Evolutionary conservation across 2,888 invertebrate genomes (phyloP).

Genomic region (Lepidocyrtoides sp.): DNA sequence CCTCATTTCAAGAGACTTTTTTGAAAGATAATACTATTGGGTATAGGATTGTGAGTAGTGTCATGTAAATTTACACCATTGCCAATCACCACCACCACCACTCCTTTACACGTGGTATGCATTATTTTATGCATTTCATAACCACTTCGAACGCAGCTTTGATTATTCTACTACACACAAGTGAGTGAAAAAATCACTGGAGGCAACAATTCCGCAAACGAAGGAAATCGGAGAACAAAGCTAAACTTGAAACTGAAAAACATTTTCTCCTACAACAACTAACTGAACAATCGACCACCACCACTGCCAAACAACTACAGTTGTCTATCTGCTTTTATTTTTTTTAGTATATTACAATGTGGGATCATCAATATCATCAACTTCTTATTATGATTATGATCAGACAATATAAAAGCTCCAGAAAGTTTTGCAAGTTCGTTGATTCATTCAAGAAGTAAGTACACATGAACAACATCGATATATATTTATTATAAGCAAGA

Average conservation of each 20-base stretch:
- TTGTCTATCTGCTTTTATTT: too few species aligned
- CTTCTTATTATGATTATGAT: conserved; percentile 3
- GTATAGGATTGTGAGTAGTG: too few species aligned
- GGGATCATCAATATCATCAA: neutral
- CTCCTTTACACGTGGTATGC: conserved; percentile 18
- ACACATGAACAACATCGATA: neutral
- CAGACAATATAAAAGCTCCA: conserved; percentile 13
- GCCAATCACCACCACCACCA: conserved; percentile 41
- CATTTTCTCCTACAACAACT: conserved; percentile 7
- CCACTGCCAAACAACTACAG: too few species aligned
- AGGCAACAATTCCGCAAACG: conserved; percentile 43
- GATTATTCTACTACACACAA: neutral
- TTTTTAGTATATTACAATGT: neutral
- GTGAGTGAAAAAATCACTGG: neutral
- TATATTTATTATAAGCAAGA: conserved; percentile 6
- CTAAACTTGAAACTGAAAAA: conserved; percentile 41
- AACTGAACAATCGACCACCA: conserved; percentile 23
- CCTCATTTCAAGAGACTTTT: neutral
- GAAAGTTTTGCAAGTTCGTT: neutral
- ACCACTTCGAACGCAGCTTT: neutral
- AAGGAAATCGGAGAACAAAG: conserved; percentile 61
- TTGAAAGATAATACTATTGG: neutral
- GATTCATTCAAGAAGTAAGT: too few species aligned
- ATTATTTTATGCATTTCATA: neutral
- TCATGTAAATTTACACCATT: conserved; percentile 30